Evolutionary conservation across 2,113 vertebrate species (phyloP), one percentile per base, ranked within the genome.

Genomic region (Dasyprocta punctata): DNA sequence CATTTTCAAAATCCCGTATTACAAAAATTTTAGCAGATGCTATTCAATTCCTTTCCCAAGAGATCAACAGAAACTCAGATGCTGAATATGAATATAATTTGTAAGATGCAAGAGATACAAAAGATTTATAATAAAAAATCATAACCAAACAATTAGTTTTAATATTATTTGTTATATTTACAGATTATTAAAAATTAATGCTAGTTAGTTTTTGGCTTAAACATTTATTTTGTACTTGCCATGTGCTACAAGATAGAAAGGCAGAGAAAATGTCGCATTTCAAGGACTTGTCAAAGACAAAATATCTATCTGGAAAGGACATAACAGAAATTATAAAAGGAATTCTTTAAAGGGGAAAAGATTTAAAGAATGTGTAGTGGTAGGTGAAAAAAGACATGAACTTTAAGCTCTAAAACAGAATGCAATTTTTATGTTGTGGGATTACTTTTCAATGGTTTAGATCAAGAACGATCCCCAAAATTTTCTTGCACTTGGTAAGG

Each of bases 401-500:
- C 71, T 90, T 54, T 88, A 93, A 67, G 7, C 11, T 92, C 58
- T 24, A 89, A 86, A 83, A 41, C 11, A 96, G 41, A 97, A 96
- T 9, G 36, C 4, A 89, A 93, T 75, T 33, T 84, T 93, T 67
- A 24, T 36, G 4, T 80, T 61, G 67, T 86, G 8, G 47, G 60
- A 90, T 93, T 92, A 81, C 69, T 80, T 91, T 93, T 77, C 30
- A 28, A 28, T 77, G 24, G 26, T 77, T 77, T 7, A 47, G 44
- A 47, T 47, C 41, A 47, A 77, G 24, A 75, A 30, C 49, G 44
- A 77, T 13, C 12, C 26, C 41, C 44, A 6, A 30, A 14, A 30
- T 6, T 8, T 5, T 28, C 13, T 30, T 49, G 2, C 28, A 78
- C 26, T 78, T n/a, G n/a, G n/a, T n/a, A n/a, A n/a, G n/a, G n/a